Conservation (phyloP, 2,888 invertebrate genomes). For the Atherix ibis region DNA sequence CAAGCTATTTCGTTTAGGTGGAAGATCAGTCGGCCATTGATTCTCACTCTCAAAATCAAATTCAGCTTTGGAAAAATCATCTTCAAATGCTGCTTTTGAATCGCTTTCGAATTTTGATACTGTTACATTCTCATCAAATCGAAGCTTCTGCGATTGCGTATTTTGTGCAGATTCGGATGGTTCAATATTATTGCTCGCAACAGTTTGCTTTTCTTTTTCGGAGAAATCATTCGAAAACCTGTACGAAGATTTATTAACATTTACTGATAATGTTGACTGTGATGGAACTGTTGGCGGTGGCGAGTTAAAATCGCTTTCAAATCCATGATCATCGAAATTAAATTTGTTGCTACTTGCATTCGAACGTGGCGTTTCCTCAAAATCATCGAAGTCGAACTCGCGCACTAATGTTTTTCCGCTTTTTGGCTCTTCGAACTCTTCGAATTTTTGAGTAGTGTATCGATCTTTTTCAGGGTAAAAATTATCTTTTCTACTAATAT, state of each 20-base stretch:
- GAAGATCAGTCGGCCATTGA: constrained; percentile 19
- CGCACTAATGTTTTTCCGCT: constrained; percentile 10
- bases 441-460: constrained; percentile 10
- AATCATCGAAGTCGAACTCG: constrained; percentile 23
- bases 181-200: constrained; percentile 3
- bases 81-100: constrained; percentile 32
- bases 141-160: constrained; percentile 26
- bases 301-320: constrained; percentile 33
- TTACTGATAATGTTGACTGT: constrained; percentile 16
- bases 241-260: constrained; percentile 28
- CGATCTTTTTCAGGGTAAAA: constrained; percentile 14
- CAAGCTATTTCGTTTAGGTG: constrained; percentile 24
- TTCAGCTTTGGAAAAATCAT: constrained; percentile 39
- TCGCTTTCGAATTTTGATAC: constrained; percentile 30
- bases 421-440: constrained; percentile 12
- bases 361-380: constrained; percentile 26
- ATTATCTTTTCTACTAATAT: constrained; percentile 11
- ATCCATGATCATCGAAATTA: constrained; percentile 28
- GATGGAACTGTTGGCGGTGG: constrained; percentile 22
- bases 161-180: constrained; percentile 11
- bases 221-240: constrained; percentile 48
- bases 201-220: constrained; percentile 25
- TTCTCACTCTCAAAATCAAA: constrained; percentile 31
- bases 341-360: constrained; percentile 27
- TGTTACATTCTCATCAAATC: constrained; percentile 60